Percentiles rank a stretch among this genome's conserved stretches.
phyloP scores from a whole-genome alignment of 2,113 vertebrate genomes.

The Saguinus imperator region DNA sequence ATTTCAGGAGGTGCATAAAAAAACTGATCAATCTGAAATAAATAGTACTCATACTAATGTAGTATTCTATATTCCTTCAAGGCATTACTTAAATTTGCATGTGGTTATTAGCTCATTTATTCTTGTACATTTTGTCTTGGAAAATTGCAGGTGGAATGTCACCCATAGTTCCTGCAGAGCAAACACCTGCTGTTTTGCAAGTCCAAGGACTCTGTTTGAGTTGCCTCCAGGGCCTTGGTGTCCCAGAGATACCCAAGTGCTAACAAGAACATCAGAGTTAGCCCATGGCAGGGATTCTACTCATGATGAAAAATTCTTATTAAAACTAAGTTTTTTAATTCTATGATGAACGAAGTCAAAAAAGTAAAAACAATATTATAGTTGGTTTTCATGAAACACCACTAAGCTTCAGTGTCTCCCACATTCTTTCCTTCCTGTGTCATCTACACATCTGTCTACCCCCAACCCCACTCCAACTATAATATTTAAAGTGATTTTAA shows the following conservation, averaged over 20 bases:
- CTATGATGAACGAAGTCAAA: neutral
- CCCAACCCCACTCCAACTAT: neutral
- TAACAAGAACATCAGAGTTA: neutral
- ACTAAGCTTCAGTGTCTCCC: neutral
- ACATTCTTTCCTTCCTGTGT: neutral
- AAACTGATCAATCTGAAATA: neutral
- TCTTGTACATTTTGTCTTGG: neutral
- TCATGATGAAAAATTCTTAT: neutral
- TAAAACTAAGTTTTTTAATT: neutral
- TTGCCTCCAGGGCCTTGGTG: slow-evolving; percentile 85
- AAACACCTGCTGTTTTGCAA: slow-evolving; percentile 85
- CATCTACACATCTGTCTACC: no score
- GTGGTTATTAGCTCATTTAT: neutral
- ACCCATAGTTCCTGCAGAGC: neutral
- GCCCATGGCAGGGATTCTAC: neutral
- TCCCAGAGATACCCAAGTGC: slow-evolving; percentile 62
- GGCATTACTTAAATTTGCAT: neutral
- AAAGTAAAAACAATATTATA: neutral
- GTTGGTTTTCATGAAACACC: neutral
- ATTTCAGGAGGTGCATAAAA: neutral
- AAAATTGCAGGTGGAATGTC: neutral
- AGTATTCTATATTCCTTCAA: neutral
- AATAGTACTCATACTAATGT: neutral
- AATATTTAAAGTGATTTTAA: neutral
- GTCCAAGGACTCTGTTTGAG: slow-evolving; percentile 83